Evolutionary conservation across 1,140 invertebrate species (phyloP), one percentile per base, ranked within the genome.

Genomic region (Drosophila ficusphila): DNA sequence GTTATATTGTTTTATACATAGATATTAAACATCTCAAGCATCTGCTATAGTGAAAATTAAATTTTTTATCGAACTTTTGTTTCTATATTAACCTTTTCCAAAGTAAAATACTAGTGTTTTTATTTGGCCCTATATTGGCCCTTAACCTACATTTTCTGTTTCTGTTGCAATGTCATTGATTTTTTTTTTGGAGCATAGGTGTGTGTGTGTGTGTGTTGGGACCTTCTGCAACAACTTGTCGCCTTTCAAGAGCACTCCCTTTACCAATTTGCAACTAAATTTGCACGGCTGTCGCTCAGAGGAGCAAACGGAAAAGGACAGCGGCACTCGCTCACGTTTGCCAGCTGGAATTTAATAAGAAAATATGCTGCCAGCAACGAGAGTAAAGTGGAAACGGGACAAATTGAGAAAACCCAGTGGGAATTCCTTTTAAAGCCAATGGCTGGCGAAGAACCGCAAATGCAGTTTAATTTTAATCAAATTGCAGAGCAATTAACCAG

Each of bases 381-480:
- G 81, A 79, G 70, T 71, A 57, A 62, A 60, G 72, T 69, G 75
- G 53, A 12, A 47, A 36, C 16, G 33, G 21, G 23, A 41, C 48
- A 48, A 64, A 21, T 31, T 34, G 23, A 18, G 48, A 18, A 38
- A 42, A 4, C 8, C 9, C 61, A 12, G 18, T 8, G 8, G 33
- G 49, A 71, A 65, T 49, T 67, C 38, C 41, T 44, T 42, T 48
- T 57, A 61, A 70, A 78, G 38, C 62, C 60, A 79, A 69, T 79
- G 69, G 21, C 69, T 61, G 53, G 75, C 75, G 42, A 68, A 41
- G 41, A 51, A 53, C 76, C 78, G 79, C 77, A 79, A 62, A 76
- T 57, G 54, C 75, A 86, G 78, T 85, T 85, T 78, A 86, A 86
- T 76, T 86, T 76, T 79, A 86, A 85, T 85, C 79, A 85, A 86